Evolutionary conservation across 2,888 invertebrate species (phyloP).

Genomic region (Zygogramma bicolorata): DNA sequence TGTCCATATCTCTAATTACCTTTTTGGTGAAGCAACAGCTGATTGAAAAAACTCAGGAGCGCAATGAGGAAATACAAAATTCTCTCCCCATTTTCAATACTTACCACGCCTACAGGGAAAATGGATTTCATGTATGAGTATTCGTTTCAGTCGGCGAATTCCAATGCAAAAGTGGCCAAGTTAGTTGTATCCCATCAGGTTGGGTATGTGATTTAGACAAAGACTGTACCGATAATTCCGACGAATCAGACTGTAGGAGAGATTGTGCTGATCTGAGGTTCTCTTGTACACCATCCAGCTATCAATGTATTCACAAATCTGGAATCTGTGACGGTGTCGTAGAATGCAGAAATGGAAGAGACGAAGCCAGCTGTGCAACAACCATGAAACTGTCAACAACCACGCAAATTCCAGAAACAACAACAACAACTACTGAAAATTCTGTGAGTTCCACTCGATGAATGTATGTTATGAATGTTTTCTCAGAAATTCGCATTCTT

Average conservation of each 20-base stretch:
- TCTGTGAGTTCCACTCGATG: neutral
- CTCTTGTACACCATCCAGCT: slow-evolving; percentile 68
- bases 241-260: slow-evolving; percentile 78
- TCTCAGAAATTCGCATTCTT: no score
- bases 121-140: no score
- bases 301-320: slow-evolving; percentile 77
- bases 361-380: slow-evolving; percentile 77
- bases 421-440: neutral
- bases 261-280: slow-evolving; percentile 81
- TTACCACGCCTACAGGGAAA: no score
- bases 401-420: neutral
- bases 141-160: slow-evolving; percentile 70
- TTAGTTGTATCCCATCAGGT: slow-evolving; percentile 78
- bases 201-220: slow-evolving; percentile 86
- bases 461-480: no score
- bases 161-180: slow-evolving; percentile 70
- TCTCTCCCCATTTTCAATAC: no score
- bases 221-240: slow-evolving; percentile 84
- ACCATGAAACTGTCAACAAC: neutral
- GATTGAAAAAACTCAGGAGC: no score
- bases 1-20: no score
- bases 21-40: no score
- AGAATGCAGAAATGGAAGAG: slow-evolving; percentile 79
- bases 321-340: slow-evolving; percentile 86
- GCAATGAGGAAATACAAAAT: no score